Evolutionary conservation across 64 coral and sea anemone species (phyloP).

Genomic region (Trachythela sp.): DNA sequence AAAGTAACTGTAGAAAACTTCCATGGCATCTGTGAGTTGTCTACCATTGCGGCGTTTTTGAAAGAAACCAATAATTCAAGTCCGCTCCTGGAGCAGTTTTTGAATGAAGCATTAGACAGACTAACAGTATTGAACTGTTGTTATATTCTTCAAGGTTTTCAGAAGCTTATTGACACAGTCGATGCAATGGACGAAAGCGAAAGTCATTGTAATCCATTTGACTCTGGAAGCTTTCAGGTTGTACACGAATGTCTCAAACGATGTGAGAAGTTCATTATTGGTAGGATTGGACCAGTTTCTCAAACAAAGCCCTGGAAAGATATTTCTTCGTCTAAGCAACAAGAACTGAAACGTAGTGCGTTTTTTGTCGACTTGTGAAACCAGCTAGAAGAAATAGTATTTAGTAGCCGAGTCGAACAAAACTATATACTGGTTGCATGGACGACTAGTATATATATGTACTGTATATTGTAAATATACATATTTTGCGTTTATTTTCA

Average conservation of each 20-base stretch:
- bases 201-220: neutral
- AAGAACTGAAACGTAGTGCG: neutral
- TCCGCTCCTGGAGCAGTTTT: neutral
- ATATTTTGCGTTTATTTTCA: too few species aligned
- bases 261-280: slow-evolving; percentile 12
- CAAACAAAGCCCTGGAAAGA: neutral
- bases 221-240: neutral
- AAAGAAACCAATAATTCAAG: neutral
- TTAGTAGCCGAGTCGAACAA: too few species aligned
- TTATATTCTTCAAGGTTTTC: neutral
- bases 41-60: neutral
- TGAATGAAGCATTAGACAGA: neutral
- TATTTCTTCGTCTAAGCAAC: neutral
- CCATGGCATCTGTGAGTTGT: neutral
- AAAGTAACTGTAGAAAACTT: neutral
- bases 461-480: too few species aligned
- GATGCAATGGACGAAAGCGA: neutral
- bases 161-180: neutral
- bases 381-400: neutral
- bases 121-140: neutral
- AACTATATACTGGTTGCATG: too few species aligned
- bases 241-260: neutral
- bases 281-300: neutral
- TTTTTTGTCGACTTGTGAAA: neutral
- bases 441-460: too few species aligned